phyloP scores from a whole-genome alignment of 2,888 invertebrate genomes.

The Apodemia zela region DNA sequence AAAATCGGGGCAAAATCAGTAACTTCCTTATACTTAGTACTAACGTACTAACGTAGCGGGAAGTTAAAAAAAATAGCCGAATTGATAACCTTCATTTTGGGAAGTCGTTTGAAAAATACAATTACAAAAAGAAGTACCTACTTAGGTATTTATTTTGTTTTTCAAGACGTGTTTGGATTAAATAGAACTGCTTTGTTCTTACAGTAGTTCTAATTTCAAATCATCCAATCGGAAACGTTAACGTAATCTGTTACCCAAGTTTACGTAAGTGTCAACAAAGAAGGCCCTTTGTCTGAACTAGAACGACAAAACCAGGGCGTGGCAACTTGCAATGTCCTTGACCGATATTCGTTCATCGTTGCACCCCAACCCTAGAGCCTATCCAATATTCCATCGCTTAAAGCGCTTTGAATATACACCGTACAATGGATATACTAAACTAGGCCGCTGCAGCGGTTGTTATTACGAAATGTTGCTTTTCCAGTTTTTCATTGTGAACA shows the following conservation, averaged over 20 bases:
- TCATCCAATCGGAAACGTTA: not conserved
- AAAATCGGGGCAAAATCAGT: too few relatives aligned
- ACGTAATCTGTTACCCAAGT: conserved; percentile 4
- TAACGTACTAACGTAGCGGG: too few relatives aligned
- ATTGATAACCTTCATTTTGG: too few relatives aligned
- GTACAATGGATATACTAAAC: conserved; percentile 19
- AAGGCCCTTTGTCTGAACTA: conserved; percentile 24
- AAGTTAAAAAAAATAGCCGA: too few relatives aligned
- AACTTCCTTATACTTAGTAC: too few relatives aligned
- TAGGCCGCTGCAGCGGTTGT: conserved; percentile 37
- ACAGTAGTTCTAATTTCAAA: not conserved
- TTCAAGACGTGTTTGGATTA: too few relatives aligned
- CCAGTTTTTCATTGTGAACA: conserved; percentile 26
- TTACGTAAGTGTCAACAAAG: conserved; percentile 11
- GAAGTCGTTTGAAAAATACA: too few relatives aligned
- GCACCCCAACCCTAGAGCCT: conserved; percentile 22
- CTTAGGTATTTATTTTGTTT: too few relatives aligned
- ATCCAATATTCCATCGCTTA: conserved; percentile 1
- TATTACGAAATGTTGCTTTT: conserved; percentile 23
- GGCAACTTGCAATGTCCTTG: conserved; percentile 38
- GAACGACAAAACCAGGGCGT: conserved; percentile 32
- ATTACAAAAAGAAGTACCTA: too few relatives aligned
- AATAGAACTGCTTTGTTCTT: not conserved
- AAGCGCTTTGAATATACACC: conserved; percentile 13
- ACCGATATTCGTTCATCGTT: conserved; percentile 32